Percentiles rank a stretch among this genome's conserved stretches.
Evolutionary conservation across 2,888 invertebrate genomes (phyloP).

Genomic region (Ceraclea dissimilis): DNA sequence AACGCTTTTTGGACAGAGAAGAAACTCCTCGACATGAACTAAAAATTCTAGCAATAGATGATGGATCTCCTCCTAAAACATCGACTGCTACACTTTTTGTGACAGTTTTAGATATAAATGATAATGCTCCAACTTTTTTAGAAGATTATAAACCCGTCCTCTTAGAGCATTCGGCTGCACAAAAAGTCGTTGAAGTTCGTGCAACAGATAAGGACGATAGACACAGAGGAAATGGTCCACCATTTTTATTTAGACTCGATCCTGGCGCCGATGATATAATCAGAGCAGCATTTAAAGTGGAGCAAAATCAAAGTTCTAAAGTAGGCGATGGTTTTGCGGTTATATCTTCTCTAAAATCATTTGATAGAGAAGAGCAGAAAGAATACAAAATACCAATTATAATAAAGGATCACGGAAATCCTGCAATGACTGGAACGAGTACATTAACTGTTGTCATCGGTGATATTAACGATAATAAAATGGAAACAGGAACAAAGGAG

Average conservation of each 20-base stretch:
- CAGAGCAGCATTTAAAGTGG: slow-evolving; percentile 64
- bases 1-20: slow-evolving; percentile 65
- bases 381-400: slow-evolving; percentile 75
- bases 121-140: slow-evolving; percentile 41
- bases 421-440: slow-evolving; percentile 69
- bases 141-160: slow-evolving; percentile 42
- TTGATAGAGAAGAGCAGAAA: slow-evolving; percentile 72
- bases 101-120: slow-evolving; percentile 59
- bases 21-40: slow-evolving; percentile 70
- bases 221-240: slow-evolving; percentile 44
- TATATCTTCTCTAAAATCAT: slow-evolving; percentile 63
- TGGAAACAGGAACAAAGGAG: slow-evolving; percentile 74
- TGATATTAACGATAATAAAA: slow-evolving; percentile 78
- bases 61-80: slow-evolving; percentile 65
- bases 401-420: slow-evolving; percentile 73
- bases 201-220: slow-evolving; percentile 42
- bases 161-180: slow-evolving; percentile 45
- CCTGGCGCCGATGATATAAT: slow-evolving; percentile 42
- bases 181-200: slow-evolving; percentile 38
- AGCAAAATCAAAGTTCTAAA: slow-evolving; percentile 69
- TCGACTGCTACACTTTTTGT: slow-evolving; percentile 68
- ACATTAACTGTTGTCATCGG: slow-evolving; percentile 77
- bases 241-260: slow-evolving; percentile 45
- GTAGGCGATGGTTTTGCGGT: slow-evolving; percentile 77
- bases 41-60: slow-evolving; percentile 69